Evolutionary conservation across 1,140 invertebrate genomes (phyloP).

Genomic region (Teleogryllus occipitalis): DNA sequence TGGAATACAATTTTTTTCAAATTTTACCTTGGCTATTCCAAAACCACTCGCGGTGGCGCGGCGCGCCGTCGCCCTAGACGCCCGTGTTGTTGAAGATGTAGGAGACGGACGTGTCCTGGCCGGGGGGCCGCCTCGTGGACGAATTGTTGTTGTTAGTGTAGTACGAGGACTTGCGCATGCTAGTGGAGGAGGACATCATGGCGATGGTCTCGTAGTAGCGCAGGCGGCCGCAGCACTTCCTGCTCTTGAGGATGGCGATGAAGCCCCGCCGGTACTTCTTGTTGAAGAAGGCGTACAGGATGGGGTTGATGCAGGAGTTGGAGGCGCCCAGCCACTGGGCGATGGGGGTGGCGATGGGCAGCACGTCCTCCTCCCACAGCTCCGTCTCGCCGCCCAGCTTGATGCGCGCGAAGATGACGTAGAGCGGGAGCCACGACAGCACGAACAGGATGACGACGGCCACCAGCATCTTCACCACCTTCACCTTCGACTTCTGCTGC

Average conservation of each 20-base stretch:
- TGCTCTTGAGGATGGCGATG: slow-evolving; percentile 75
- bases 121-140: slow-evolving; percentile 26
- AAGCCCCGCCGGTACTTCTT: slow-evolving; percentile 93
- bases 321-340: slow-evolving; percentile 94
- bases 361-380: slow-evolving; percentile 65
- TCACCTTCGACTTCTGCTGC: slow-evolving; percentile 85
- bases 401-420: slow-evolving; percentile 79
- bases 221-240: slow-evolving; percentile 71
- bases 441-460: slow-evolving; percentile 92
- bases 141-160: slow-evolving; percentile 54
- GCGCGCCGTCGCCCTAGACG: slow-evolving; percentile 23
- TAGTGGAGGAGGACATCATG: slow-evolving; percentile 66
- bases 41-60: not conserved
- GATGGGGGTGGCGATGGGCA: slow-evolving; percentile 69
- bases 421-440: slow-evolving; percentile 89
- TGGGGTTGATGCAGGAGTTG: slow-evolving; percentile 95
- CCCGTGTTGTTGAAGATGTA: slow-evolving; percentile 35
- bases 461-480: slow-evolving; percentile 94
- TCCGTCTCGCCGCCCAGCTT: slow-evolving; percentile 66
- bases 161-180: slow-evolving; percentile 71
- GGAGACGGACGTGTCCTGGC: slow-evolving; percentile 32
- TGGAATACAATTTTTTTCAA: slow-evolving; percentile 1
- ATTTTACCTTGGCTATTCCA: slow-evolving; percentile 12
- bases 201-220: slow-evolving; percentile 76
- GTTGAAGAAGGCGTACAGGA: slow-evolving; percentile 96